Percentiles rank a stretch among this genome's conserved stretches.
Conservation (phyloP, 2,797 vertebrate genomes). For the Chanos chanos region DNA sequence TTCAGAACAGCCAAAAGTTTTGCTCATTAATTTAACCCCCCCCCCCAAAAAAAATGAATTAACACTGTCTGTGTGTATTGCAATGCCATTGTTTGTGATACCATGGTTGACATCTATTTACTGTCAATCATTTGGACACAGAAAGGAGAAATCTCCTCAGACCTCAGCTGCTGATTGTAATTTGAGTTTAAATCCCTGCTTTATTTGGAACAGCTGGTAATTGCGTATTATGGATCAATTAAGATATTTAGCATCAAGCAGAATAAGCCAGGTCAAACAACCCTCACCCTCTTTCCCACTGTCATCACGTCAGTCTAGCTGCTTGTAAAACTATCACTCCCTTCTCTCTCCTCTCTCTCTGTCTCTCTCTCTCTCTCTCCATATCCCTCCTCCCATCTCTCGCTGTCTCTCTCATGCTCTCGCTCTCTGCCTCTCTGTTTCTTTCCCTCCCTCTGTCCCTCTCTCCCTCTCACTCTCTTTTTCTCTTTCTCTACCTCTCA, state of each 20-base stretch:
- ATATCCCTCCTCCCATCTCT: conserved; percentile 38
- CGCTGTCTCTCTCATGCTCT: conserved; percentile 35
- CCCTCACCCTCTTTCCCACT: conserved; percentile 24
- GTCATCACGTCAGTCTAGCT: conserved; percentile 39
- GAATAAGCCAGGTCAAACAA: conserved; percentile 49
- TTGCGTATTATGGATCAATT: conserved; percentile 52
- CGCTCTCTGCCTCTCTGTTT: conserved; percentile 28
- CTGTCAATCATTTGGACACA: conserved; percentile 23
- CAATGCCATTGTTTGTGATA: background rate
- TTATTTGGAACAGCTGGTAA: conserved; percentile 54
- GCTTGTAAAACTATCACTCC: background rate
- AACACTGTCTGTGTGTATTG: background rate
- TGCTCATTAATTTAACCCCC: too few relatives aligned
- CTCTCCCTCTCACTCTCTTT: conserved; percentile 15
- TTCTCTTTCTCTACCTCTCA: conserved; percentile 33
- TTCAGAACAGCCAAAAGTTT: too few relatives aligned
- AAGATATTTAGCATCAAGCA: conserved; percentile 50
- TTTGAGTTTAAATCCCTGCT: conserved; percentile 49
- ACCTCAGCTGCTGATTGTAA: conserved; percentile 36
- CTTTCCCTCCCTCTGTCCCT: conserved; percentile 25
- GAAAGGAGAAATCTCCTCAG: conserved; percentile 4
- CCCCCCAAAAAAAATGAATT: background rate
- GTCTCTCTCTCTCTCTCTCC: conserved; percentile 38
- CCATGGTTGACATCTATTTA: background rate
- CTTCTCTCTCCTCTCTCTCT: conserved; percentile 32